phyloP scores from a whole-genome alignment of 2,797 vertebrate genomes.

The Fistularia tabacaria region DNA sequence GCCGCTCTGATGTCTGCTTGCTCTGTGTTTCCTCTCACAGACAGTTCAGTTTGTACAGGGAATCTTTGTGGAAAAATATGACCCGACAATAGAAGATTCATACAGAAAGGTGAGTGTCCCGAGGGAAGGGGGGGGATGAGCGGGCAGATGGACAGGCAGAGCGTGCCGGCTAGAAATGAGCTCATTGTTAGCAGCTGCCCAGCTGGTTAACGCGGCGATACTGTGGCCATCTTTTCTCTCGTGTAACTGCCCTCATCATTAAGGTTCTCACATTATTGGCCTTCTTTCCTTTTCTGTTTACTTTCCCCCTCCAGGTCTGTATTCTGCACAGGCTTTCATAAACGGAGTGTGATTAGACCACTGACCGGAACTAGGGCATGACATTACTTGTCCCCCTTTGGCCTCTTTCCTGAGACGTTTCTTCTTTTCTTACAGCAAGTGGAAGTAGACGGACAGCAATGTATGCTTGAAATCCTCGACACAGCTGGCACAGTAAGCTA shows the following conservation, averaged over 20 bases:
- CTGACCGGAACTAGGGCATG: constrained; percentile 30
- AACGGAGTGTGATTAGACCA: constrained; percentile 2
- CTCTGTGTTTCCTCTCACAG: constrained; percentile 59
- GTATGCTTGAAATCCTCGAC: constrained; percentile 99
- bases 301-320: not conserved
- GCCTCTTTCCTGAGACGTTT: constrained; percentile 1
- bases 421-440: constrained; percentile 83
- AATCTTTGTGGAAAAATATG: constrained; percentile 99
- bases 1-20: constrained; percentile 24
- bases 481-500: constrained; percentile 96
- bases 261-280: constrained; percentile 1
- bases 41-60: constrained; percentile 98
- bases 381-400: constrained; percentile 3
- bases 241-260: constrained; percentile 2
- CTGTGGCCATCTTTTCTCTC: constrained; percentile 18
- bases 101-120: constrained; percentile 89
- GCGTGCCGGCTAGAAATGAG: constrained; percentile 26
- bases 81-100: constrained; percentile 99
- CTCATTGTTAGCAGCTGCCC: constrained; percentile 62
- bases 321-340: not conserved
- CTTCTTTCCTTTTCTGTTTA: not conserved
- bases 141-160: constrained; percentile 2
- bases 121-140: constrained; percentile 12
- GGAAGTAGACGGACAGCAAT: constrained; percentile 97
- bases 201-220: constrained; percentile 42